Evolutionary conservation across 2,888 invertebrate species (phyloP).

Genomic region (Cartodere bifasciata): DNA sequence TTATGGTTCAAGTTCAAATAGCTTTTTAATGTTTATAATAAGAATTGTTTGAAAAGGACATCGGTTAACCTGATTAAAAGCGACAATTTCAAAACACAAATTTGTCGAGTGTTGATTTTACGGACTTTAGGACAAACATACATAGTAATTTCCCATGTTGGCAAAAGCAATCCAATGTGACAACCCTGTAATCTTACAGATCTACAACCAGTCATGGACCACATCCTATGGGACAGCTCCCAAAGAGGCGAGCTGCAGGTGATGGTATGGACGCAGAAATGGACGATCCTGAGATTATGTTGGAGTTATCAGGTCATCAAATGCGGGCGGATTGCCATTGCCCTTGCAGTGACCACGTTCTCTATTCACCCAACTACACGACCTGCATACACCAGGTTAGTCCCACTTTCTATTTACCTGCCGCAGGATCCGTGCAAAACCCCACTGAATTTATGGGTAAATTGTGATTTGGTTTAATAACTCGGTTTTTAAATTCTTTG

Average conservation of each 20-base stretch:
- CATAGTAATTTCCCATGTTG: too few species aligned
- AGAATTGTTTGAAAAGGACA: too few species aligned
- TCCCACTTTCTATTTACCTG: conserved; percentile 6
- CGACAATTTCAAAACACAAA: too few species aligned
- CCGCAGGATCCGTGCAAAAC: not conserved
- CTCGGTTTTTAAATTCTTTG: too few species aligned
- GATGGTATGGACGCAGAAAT: conserved; percentile 34
- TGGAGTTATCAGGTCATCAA: conserved; percentile 30
- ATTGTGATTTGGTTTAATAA: too few species aligned
- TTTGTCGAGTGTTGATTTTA: too few species aligned
- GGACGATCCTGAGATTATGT: conserved; percentile 33
- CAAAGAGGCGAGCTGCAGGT: conserved; percentile 29
- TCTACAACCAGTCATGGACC: conserved; percentile 17
- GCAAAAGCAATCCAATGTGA: conserved; percentile 1
- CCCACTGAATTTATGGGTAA: too few species aligned
- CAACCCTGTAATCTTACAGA: conserved; percentile 14
- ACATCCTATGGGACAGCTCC: conserved; percentile 13
- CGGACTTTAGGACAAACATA: too few species aligned
- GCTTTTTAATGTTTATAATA: too few species aligned
- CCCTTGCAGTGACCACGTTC: conserved; percentile 27
- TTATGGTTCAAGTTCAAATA: too few species aligned
- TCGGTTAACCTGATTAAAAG: too few species aligned
- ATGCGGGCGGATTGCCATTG: conserved; percentile 32
- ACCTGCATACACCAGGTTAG: conserved; percentile 33
- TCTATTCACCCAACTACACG: conserved; percentile 33